Conservation (phyloP, 2,113 vertebrate species). For the Caranx ignobilis region DNA sequence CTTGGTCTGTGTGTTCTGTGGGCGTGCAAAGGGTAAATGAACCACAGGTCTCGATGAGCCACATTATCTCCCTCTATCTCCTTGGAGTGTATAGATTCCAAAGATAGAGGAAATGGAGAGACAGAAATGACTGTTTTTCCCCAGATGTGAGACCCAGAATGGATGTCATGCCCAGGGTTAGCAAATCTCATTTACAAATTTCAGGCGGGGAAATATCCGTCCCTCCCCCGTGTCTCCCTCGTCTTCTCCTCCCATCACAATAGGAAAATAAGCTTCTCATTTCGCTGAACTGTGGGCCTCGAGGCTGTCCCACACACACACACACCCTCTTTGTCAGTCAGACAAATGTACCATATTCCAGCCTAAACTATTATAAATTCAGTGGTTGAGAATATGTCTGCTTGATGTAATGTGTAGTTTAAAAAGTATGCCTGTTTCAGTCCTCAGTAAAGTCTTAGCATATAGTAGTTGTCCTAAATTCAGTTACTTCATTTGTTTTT, state of each 20-base stretch:
- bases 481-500: neutral
- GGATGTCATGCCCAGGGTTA: constrained; percentile 61
- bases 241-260: constrained; percentile 37
- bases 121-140: constrained; percentile 48
- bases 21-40: constrained; percentile 14
- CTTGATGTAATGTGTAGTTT: neutral
- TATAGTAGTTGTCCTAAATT: neutral
- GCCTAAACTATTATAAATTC: neutral
- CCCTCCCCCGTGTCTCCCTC: constrained; percentile 20
- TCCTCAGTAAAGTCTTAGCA: neutral
- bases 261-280: constrained; percentile 46
- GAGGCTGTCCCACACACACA: constrained; percentile 36
- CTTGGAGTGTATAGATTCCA: constrained; percentile 41
- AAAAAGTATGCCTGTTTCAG: neutral
- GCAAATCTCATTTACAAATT: constrained; percentile 74
- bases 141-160: constrained; percentile 15
- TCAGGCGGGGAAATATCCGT: constrained; percentile 47
- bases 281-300: constrained; percentile 43
- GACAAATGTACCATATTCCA: neutral
- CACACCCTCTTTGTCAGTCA: neutral
- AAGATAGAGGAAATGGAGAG: constrained; percentile 32
- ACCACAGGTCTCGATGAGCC: constrained; percentile 21
- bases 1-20: neutral
- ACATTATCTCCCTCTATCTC: constrained; percentile 25
- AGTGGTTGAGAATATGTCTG: neutral